Evolutionary conservation across 2,797 vertebrate genomes (phyloP).

Genomic region (Heteromormyrus szaboi): DNA sequence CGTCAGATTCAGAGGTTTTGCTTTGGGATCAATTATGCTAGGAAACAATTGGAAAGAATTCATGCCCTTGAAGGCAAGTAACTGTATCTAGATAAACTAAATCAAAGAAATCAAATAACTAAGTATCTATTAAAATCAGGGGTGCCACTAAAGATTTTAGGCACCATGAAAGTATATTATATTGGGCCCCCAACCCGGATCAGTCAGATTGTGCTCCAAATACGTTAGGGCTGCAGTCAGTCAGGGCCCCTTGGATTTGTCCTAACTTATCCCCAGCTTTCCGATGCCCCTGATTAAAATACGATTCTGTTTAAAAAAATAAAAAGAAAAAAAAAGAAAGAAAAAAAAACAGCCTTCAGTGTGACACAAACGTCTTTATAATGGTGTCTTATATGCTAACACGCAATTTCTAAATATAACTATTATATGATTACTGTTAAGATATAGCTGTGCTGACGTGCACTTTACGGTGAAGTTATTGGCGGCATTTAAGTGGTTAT

Average conservation of each 20-base stretch:
- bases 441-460: neutral
- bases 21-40: neutral
- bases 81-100: neutral
- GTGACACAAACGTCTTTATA: neutral
- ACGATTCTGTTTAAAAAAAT: neutral
- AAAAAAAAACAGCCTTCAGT: neutral
- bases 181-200: neutral
- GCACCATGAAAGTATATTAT: neutral
- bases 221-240: neutral
- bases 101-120: neutral
- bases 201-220: neutral
- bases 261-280: neutral
- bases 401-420: neutral
- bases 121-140: neutral
- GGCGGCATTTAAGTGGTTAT: neutral
- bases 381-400: neutral
- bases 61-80: neutral
- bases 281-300: neutral
- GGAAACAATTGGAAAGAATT: neutral
- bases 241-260: neutral
- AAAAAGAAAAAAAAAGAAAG: neutral
- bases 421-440: neutral
- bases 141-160: neutral
- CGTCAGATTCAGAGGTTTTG: neutral
- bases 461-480: neutral